A percentile compares a stretch with the other conserved stretches of the same genome.
These are phyloP conservation scores for Acronicta psi DNA, from an alignment of 2,888 invertebrate species.

Conservation along the genomic window DNA sequence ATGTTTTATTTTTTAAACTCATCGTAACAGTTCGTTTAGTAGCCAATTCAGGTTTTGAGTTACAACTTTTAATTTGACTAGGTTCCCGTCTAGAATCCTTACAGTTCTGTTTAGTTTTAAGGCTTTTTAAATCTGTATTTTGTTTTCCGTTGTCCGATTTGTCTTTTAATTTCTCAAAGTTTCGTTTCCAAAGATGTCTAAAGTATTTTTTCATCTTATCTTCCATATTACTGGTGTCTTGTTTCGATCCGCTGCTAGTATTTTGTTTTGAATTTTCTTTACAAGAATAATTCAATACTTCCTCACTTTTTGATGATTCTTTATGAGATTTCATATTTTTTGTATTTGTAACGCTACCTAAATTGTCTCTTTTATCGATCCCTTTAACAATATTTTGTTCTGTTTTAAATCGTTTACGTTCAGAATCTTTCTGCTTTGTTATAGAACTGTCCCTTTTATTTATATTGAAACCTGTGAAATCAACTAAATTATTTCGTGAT, in stretches of 20 bases:
- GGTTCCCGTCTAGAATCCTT: slow-evolving; percentile 1
- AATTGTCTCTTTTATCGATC: background rate
- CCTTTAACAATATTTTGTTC: background rate
- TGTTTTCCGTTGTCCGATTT: background rate
- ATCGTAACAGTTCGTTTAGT: background rate
- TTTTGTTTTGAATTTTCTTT: background rate
- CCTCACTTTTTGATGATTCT: slow-evolving; percentile 1
- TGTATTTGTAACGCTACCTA: background rate
- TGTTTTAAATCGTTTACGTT: background rate
- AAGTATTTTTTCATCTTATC: slow-evolving; percentile 20
- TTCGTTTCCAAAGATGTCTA: slow-evolving; percentile 5
- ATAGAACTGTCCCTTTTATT: slow-evolving; percentile 7
- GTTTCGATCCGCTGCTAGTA: background rate
- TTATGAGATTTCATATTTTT: background rate
- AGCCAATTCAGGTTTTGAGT: background rate
- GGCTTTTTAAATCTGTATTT: background rate
- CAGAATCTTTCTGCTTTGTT: slow-evolving; percentile 4
- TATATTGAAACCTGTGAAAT: slow-evolving; percentile 32
- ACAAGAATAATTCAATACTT: background rate
- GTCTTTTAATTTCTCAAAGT: slow-evolving; percentile 9
- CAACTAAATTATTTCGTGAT: slow-evolving; percentile 31
- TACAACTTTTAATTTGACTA: background rate
- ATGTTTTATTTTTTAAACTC: slow-evolving; percentile 1
- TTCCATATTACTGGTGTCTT: slow-evolving; percentile 5
- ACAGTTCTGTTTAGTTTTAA: background rate